Conservation (phyloP, 1,140 invertebrate species). For the Bilobella aurantiaca region DNA sequence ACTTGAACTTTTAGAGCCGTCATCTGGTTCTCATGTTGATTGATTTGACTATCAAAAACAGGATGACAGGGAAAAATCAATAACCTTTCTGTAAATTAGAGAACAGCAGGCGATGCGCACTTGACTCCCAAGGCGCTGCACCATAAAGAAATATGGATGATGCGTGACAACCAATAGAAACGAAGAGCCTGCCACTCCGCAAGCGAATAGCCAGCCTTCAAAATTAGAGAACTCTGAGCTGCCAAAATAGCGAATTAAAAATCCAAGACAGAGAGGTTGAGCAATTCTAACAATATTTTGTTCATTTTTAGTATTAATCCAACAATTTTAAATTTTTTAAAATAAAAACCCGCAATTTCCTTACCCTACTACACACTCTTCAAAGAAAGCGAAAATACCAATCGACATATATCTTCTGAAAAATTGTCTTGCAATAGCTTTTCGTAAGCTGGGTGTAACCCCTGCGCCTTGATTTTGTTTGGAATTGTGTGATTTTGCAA, state of each 20-base stretch:
- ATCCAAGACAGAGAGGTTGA: slow-evolving; percentile 37
- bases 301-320: not conserved
- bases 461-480: not conserved
- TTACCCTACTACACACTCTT: slow-evolving; percentile 36
- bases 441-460: slow-evolving; percentile 35
- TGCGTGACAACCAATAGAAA: slow-evolving; percentile 44
- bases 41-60: not conserved
- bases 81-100: slow-evolving; percentile 50
- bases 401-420: slow-evolving; percentile 39
- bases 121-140: slow-evolving; percentile 44
- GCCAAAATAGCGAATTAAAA: slow-evolving; percentile 38
- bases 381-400: slow-evolving; percentile 40
- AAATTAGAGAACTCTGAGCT: slow-evolving; percentile 6
- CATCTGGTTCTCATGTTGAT: not conserved
- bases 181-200: slow-evolving; percentile 40
- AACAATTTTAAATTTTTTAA: no score
- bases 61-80: not conserved
- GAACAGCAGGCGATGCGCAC: slow-evolving; percentile 47
- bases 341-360: not conserved
- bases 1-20: no score
- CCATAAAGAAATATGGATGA: slow-evolving; percentile 50
- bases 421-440: slow-evolving; percentile 39
- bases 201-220: slow-evolving; percentile 18
- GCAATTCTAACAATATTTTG: slow-evolving; percentile 35
- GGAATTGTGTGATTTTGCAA: slow-evolving; percentile 28